Base-by-base conservation (phyloP, 2,888 invertebrate genomes). In the Drosophila neotestacea region DNA sequence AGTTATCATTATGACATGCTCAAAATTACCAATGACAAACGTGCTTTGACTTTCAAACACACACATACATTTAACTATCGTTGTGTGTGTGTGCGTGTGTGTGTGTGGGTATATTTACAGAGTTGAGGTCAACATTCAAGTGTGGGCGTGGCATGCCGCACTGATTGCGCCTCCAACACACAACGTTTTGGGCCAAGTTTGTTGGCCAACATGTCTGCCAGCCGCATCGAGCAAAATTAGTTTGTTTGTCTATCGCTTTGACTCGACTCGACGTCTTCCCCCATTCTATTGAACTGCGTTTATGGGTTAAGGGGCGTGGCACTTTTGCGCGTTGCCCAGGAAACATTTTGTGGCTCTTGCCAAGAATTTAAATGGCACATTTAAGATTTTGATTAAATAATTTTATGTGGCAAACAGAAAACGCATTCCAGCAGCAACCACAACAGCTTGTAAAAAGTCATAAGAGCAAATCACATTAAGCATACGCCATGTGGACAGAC, bases 1-100 rank as follows among this genome's bases (percentile, higher is more conserved):
- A 79, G 82, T 83, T 88, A 86, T 86, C 87, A 86, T 86, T 86
- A 86, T 86, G 85, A 84, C 89, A 89, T 89, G 89, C 82, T 87
- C 83, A 70, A 87, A 89, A 87, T 87, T 89, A 82, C 87, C 87
- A 87, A 87, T 87, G 87, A 89, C 88, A 81, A 81, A 87, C 87
- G 87, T 87, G 87, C 75, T 67, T 54, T 50, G 88, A 76, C 76
- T 87, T 62, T 52, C 78, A 78, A 81, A 73, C 59, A 62, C 39
- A 59, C 36, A 13, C 10, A 36, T 11, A 28, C 13, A 13, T 9
- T 6, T 32, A n/a, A 5, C 4, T n/a, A 34, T 48, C 16, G 4
- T 13, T n/a, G 39, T 22, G 11, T 36, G 46, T 46, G 2, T 32
- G 7, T 32, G 30, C 6, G 13, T n/a, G 39, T 22, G 11, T 36